These are phyloP conservation scores for Pissodes strobi DNA, from an alignment of 1,140 invertebrate species.

Conservation along the genomic window DNA sequence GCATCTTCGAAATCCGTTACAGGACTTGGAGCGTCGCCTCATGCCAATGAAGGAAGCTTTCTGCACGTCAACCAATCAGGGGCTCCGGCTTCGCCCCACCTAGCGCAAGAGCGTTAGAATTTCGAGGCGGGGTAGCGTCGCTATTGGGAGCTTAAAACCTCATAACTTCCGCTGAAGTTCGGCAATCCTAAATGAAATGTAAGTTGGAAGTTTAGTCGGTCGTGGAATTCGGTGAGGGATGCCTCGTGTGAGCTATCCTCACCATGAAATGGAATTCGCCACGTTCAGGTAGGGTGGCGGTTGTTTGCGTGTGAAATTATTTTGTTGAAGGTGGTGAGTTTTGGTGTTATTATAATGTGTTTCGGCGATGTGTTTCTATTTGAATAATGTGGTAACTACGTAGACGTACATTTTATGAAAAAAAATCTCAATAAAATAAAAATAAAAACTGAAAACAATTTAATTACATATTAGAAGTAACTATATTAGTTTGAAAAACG, in stretches of 20 bases:
- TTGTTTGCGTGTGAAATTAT: not conserved
- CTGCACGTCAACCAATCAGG: constrained; percentile 38
- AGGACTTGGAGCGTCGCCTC: constrained; percentile 4
- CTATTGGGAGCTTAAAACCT: constrained; percentile 46
- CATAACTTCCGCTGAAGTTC: constrained; percentile 9
- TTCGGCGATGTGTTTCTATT: not conserved
- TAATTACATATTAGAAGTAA: not conserved
- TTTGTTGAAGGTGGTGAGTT: not conserved
- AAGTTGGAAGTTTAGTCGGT: constrained; percentile 42
- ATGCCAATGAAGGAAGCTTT: constrained; percentile 42
- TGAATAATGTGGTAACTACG: not conserved
- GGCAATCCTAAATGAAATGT: constrained; percentile 36
- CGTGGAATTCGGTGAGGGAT: constrained; percentile 46
- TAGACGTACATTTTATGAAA: too few relatives aligned
- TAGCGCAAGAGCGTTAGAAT: constrained; percentile 41
- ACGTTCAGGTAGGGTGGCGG: constrained; percentile 39
- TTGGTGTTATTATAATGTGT: not conserved
- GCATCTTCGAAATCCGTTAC: constrained; percentile 50
- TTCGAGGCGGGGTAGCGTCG: constrained; percentile 40
- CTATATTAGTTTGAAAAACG: too few relatives aligned
- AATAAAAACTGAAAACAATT: not conserved
- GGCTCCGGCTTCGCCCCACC: constrained; percentile 40
- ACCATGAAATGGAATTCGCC: constrained; percentile 55
- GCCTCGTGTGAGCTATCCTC: constrained; percentile 51
- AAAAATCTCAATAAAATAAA: too few relatives aligned